phyloP scores from a whole-genome alignment of 1,140 invertebrate species.

The Hylyphantes graminicola region DNA sequence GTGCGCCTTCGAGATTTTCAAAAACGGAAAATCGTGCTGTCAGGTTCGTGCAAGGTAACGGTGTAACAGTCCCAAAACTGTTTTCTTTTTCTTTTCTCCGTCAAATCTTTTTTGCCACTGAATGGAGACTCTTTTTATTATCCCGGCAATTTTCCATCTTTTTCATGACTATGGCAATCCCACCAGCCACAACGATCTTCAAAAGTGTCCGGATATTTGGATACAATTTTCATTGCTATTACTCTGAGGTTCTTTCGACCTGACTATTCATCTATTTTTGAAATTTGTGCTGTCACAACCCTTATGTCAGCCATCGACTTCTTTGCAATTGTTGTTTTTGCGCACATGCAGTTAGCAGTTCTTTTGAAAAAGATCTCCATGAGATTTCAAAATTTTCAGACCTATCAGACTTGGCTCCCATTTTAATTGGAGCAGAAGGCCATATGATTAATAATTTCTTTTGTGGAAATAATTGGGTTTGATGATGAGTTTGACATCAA shows the following conservation, averaged over 20 bases:
- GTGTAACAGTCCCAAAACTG: not conserved
- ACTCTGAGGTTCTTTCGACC: not conserved
- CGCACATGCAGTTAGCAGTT: not conserved
- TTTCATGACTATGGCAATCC: not conserved
- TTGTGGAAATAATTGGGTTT: not conserved
- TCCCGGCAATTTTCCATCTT: not conserved
- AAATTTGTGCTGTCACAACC: not conserved
- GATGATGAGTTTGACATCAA: not conserved
- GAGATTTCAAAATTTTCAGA: not conserved
- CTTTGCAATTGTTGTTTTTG: not conserved
- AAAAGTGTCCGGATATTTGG: not conserved
- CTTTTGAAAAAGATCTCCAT: not conserved
- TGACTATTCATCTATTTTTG: not conserved
- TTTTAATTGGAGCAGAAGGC: not conserved
- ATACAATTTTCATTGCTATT: not conserved
- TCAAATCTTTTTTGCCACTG: not conserved
- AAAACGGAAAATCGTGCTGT: too few species aligned
- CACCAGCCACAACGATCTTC: not conserved
- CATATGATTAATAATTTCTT: not conserved
- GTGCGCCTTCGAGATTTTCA: not conserved
- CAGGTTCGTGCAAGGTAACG: too few species aligned
- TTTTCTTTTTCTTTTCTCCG: not conserved
- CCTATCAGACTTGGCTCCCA: too few species aligned
- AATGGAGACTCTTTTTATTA: not conserved
- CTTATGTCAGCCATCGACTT: not conserved